Evolutionary conservation across 2,113 vertebrate genomes (phyloP), one percentile per base, ranked within the genome.

Genomic region (Oryzias celebensis): DNA sequence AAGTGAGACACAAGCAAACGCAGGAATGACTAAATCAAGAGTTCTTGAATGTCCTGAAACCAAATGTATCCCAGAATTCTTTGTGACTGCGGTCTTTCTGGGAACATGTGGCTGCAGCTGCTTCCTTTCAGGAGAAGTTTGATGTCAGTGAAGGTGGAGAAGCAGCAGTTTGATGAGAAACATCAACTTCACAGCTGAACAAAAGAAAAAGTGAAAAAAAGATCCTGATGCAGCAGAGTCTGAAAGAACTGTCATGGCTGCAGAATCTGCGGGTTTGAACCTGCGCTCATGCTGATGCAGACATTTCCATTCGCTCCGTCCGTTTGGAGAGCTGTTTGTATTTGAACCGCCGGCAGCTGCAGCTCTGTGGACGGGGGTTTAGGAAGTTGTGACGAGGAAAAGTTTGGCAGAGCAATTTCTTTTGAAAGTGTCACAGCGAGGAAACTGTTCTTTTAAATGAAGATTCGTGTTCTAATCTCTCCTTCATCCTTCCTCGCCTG

Each of bases 391-490:
- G 75, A 69, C 46, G 8, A 28, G 12, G 44, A 36, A 68, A 62
- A 43, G 59, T 62, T 62, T 50, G 18, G 47, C 24, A 20, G 4
- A 15, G 31, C 46, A 17, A 28, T 48, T 45, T 43, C 52, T 60
- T 43, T 62, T 22, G 18, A 4, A 1, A 28, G 1, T 2, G 41
- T 67, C 59, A 12, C 58, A 1, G 52, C 4, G 48, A 58, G 44
- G 58, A 58, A 77, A 71, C 72, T 20, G 13, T 62, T 69, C 72
- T 66, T 72, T 73, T 56, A 72, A 74, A 82, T 82, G 66, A 80
- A 83, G 67, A 78, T 58, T 23, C 12, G 22, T 66, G 70, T 68
- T 81, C 46, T 83, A 73, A 78, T 81, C 69, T 72, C 14, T 23
- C 50, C 41, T 55, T 62, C 54, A 22, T 65, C 63, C 53, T 20